A percentile compares a stretch with the other conserved stretches of the same genome.
Evolutionary conservation across 2,888 invertebrate species (phyloP).

Genomic region (Platynereis dumerilii): DNA sequence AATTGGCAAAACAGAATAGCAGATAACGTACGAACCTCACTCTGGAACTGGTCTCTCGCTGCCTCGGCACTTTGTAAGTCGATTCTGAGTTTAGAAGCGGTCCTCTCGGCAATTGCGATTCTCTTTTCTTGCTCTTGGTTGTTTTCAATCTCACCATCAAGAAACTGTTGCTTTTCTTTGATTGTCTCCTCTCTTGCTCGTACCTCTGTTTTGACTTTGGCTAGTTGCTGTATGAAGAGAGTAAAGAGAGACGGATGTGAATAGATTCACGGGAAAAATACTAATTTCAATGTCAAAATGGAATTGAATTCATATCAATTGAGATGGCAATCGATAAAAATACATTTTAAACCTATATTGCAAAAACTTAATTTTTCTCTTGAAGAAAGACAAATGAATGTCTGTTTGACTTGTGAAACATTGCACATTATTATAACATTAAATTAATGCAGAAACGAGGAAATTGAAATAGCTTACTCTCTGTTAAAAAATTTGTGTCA

Average conservation of each 20-base stretch:
- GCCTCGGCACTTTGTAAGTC: slow-evolving; percentile 58
- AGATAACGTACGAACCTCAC: slow-evolving; percentile 58
- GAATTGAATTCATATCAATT: neutral
- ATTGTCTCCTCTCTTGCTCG: slow-evolving; percentile 55
- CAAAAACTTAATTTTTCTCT: no score
- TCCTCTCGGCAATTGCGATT: slow-evolving; percentile 56
- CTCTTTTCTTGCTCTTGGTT: slow-evolving; percentile 61
- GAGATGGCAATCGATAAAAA: no score
- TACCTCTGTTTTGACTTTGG: slow-evolving; percentile 56
- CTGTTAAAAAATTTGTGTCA: no score
- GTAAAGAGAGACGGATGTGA: no score
- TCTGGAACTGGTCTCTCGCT: slow-evolving; percentile 57
- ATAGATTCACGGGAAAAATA: slow-evolving; percentile 2
- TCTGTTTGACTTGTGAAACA: no score
- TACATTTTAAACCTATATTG: no score
- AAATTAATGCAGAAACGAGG: no score
- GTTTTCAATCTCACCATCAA: slow-evolving; percentile 59
- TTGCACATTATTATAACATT: no score
- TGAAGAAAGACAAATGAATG: no score
- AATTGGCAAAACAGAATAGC: no score
- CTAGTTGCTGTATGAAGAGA: slow-evolving; percentile 55
- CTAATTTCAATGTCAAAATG: neutral
- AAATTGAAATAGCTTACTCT: no score
- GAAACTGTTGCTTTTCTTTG: slow-evolving; percentile 59
- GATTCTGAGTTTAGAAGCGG: slow-evolving; percentile 50